Base-by-base conservation (phyloP, 2,888 invertebrate species). In the Tanytarsus gracilentus region DNA sequence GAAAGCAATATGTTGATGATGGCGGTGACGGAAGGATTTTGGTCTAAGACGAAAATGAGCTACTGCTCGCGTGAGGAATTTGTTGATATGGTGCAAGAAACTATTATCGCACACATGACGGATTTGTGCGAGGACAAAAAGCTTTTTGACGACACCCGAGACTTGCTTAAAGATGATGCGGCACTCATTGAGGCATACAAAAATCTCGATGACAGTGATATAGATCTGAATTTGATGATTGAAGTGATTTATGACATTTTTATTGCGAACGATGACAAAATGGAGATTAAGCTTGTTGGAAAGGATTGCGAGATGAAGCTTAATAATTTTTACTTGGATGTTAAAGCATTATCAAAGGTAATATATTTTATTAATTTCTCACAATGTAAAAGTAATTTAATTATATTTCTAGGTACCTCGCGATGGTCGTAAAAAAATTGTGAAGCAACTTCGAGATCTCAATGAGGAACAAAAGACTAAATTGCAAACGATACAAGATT, bases 1-100 rank as follows among this genome's bases (percentile, higher is more conserved):
- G 58, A 58, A n/a, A 18, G n/a, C 9, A 58, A 48, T 27, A 44
- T 58, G 48, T 16, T 58, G 21, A 58, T 58, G 58, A 58, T 58
- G 58, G 18, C 48, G 4, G 16, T 58, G n/a, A 48, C 58, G 14
- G 58, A 44, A 29, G 58, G 58, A 11, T 58, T 40, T 29, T 58
- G 58, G 58, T 29, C 29, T 18, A 58, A 58, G 16, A 30, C 44
- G 7, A 44, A 48, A 21, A 58, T 58, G 48, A 21, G 9, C 7
- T 58, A 58, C 21, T 26, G 26, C 1, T 48, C 44, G 7, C 58
- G 48, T 7, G 58, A 58, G n/a, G 48, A 58, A 21, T 58, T 58
- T 25, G 21, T 36, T 1, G 30, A 30, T 8, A 49, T 48, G 58
- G 14, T 58, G 1, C 29, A 48, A 5, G 48, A 18, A 7, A 48